Base-by-base conservation (phyloP, 2,113 vertebrate species). In the Numida meleagris region DNA sequence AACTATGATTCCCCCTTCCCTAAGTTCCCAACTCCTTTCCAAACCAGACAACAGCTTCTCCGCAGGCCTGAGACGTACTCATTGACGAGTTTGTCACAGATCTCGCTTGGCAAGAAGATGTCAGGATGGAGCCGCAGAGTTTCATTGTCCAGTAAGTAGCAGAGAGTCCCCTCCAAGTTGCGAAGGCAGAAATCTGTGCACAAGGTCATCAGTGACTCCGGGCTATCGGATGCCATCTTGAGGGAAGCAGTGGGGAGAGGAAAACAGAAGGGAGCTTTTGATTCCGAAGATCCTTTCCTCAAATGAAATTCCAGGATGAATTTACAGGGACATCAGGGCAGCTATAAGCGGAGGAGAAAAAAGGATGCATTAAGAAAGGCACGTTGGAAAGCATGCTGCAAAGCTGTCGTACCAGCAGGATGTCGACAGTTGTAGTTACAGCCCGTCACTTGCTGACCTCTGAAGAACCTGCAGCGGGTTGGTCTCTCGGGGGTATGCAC, bases 61-160 rank as follows among this genome's bases (percentile, higher is more conserved):
- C 33, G 20, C 48, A 40, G 50, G 46, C 55, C 27, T 23, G 13
- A 51, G 25, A 98, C 98, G 0, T 98, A 99, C 99, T 98, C 98
- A 6, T 99, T 99, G 95, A 99, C 99, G 1, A 99, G 98, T 85
- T 98, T 99, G 98, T 99, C 99, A 15, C 99, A 99, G 96, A 99
- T 99, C 97, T 99, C 99, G 34, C 99, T 99, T 14, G 99, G 99
- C 78, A 99, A 97, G 97, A 99, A 99, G 95, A 99, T 98, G 94
- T 99, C 99, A 0, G 99, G 98, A 31, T 99, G 99, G 12, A 99
- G 98, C 51, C 97, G 97, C 1, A 99, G 98, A 5, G 97, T 98
- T 91, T 98, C 98, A 21, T 98, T 98, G 94, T 98, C 98, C 68
- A 99, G 98, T 15, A 98, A 98, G 97, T 98, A 99, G 96, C 99